Conservation (phyloP, 1,140 invertebrate species). For the Tetraneura akinire region DNA sequence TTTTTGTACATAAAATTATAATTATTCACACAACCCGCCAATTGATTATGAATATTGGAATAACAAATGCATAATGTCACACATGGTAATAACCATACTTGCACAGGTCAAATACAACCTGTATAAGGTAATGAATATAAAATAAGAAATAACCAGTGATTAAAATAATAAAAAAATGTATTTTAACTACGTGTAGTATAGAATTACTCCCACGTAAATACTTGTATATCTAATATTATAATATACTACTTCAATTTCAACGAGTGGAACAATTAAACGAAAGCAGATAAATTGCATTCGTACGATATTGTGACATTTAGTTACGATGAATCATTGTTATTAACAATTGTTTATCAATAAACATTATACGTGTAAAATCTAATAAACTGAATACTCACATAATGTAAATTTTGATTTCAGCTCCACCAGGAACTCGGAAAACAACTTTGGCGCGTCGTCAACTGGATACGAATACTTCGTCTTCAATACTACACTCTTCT, state of each 20-base stretch:
- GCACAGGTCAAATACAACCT: neutral
- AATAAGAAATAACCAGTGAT: neutral
- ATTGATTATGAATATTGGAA: neutral
- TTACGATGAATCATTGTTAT: too few species aligned
- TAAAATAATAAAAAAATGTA: neutral
- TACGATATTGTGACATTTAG: too few species aligned
- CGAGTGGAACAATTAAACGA: too few species aligned
- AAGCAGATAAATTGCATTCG: too few species aligned
- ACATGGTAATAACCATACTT: neutral
- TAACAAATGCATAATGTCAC: too few species aligned
- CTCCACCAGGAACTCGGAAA: constrained; percentile 12
- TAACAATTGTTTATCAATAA: too few species aligned
- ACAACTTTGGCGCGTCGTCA: neutral
- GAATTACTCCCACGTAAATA: too few species aligned
- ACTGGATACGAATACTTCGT: neutral
- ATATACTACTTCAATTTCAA: too few species aligned
- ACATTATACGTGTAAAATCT: too few species aligned
- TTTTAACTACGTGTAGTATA: too few species aligned
- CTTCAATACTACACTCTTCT: constrained; percentile 5
- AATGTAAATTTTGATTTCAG: constrained; percentile 40
- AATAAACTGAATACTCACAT: constrained; percentile 31
- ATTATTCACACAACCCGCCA: neutral
- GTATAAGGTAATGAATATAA: neutral
- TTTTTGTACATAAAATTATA: too few species aligned
- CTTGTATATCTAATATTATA: too few species aligned